Conservation (phyloP, 23 tunicate species). For the Ascidia mentula region DNA sequence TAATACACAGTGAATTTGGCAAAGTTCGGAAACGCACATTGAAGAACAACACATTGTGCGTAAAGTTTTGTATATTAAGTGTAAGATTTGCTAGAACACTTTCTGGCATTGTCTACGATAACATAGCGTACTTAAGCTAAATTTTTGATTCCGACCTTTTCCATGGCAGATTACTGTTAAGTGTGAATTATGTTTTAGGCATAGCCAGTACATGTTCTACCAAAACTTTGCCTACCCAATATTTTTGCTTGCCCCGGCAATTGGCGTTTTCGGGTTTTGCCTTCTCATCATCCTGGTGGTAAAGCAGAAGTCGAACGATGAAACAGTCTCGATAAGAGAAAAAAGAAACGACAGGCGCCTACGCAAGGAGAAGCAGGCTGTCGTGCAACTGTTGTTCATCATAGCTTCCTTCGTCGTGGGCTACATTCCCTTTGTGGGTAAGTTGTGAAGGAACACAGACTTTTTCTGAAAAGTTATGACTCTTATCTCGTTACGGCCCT, state of each 20-base stretch:
- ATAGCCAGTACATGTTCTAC: slow-evolving; percentile 15
- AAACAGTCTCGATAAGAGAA: slow-evolving; percentile 8
- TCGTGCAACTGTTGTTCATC: slow-evolving; percentile 40
- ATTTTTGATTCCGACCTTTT: too few species aligned
- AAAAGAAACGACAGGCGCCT: slow-evolving; percentile 12
- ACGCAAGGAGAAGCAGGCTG: slow-evolving; percentile 42
- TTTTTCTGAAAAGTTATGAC: too few species aligned
- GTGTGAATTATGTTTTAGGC: too few species aligned
- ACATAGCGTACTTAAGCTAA: too few species aligned
- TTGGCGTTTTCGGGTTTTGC: slow-evolving; percentile 34
- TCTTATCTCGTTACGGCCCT: too few species aligned
- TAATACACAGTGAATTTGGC: too few species aligned
- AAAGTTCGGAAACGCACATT: too few species aligned
- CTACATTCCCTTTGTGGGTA: slow-evolving; percentile 53
- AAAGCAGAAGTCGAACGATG: neutral
- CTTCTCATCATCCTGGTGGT: slow-evolving; percentile 15
- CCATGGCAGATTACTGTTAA: too few species aligned
- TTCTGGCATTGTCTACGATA: too few species aligned
- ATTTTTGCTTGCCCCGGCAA: slow-evolving; percentile 27
- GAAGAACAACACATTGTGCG: too few species aligned
- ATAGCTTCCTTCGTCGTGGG: slow-evolving; percentile 46
- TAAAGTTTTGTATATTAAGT: too few species aligned
- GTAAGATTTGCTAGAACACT: too few species aligned
- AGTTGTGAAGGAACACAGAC: neutral
- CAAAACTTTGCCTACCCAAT: slow-evolving; percentile 36